Base-by-base conservation (phyloP, 2,888 invertebrate genomes). In the Orthosia gracilis region DNA sequence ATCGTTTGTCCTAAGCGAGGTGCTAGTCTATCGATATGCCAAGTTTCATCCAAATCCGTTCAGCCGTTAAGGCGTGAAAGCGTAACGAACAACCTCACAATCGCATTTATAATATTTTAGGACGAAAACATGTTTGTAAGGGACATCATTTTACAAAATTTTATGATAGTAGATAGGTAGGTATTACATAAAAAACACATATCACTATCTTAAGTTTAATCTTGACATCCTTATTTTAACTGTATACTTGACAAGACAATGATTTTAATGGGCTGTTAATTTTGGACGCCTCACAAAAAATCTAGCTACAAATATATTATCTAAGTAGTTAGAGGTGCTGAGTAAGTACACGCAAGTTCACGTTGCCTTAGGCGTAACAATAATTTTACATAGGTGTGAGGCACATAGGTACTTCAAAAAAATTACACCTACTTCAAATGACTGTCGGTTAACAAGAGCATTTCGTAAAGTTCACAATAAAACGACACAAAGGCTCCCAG, bases 201-300 rank as follows among this genome's bases (percentile, higher is more conserved):
- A 40, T 40, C 40, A 40, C 40, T 40, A 61, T 54, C 55, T 26
- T 49, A 18, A 11, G 18, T 21, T 21, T 52, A 7, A 47, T 72
- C 50, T 52, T 45, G 45, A 52, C 45, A 70, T 59, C 45, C 13
- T 72, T 52, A 59, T 70, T 40, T 40, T 47, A 26, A 12, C 17
- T 26, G n/a, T 52, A 21, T 15, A 15, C 45, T 18, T 15, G 59
- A 31, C 59, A 47, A 70, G 59, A 52, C 52, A 50, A 70, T 59
- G 5, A 59, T 40, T 69, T 50, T 70, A 72, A 59, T 59, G 21
- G 59, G 15, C 18, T 52, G 52, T 26, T 70, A 21, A 15, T 2
- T 59, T 52, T 59, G 21, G 45, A 70, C 71, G 52, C 18, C 18
- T 59, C 52, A 67, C 67, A 71, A 71, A 71, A 71, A 67, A 49